phyloP scores from a whole-genome alignment of 2,888 invertebrate genomes.

The Pyrgus malvae region DNA sequence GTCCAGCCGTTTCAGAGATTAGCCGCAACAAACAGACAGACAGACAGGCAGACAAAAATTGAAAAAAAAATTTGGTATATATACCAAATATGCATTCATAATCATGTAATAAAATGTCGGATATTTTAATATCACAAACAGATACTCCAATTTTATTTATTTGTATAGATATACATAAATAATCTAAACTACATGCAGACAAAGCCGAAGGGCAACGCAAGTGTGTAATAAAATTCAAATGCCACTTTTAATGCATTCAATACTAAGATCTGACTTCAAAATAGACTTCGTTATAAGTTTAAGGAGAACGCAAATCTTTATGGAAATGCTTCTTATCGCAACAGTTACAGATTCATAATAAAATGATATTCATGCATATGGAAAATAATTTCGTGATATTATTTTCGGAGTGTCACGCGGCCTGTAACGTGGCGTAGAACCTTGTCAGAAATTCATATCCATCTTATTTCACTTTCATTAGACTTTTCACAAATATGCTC shows the following conservation, averaged over 20 bases:
- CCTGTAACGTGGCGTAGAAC: conserved; percentile 50
- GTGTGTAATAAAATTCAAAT: conserved; percentile 31
- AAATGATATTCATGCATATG: conserved; percentile 60
- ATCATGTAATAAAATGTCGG: no score
- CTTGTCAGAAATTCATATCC: conserved; percentile 55
- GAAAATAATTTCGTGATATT: conserved; percentile 49
- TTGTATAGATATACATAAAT: no score
- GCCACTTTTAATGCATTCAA: conserved; percentile 38
- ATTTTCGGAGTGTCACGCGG: conserved; percentile 57
- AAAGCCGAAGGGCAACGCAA: background rate
- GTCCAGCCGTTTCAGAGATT: no score
- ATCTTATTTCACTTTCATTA: conserved; percentile 63
- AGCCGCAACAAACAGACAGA: no score
- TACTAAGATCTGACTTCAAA: conserved; percentile 38
- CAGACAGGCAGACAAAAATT: no score
- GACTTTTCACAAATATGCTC: conserved; percentile 48
- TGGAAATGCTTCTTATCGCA: conserved; percentile 51
- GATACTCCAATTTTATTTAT: no score
- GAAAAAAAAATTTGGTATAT: no score
- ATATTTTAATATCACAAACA: no score
- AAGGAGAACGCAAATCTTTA: conserved; percentile 50
- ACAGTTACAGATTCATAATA: conserved; percentile 66
- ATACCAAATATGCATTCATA: no score
- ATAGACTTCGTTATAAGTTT: conserved; percentile 45
- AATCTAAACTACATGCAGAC: no score